phyloP scores from a whole-genome alignment of 1,140 invertebrate species.

The Solen grandis region DNA sequence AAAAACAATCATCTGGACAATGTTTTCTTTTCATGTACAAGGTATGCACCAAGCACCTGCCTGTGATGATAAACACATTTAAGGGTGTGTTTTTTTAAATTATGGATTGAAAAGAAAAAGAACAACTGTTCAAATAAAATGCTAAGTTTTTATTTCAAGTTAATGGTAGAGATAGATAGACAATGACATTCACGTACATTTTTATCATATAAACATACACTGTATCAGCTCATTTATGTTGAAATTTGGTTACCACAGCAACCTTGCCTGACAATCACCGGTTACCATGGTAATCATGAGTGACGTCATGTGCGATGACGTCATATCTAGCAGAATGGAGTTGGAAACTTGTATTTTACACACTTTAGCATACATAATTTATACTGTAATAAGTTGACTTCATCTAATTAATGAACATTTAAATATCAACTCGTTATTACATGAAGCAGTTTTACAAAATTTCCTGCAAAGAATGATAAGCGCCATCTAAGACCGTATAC shows the following conservation, averaged over 20 bases:
- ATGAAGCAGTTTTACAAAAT: not conserved
- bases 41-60: too few species aligned
- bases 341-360: conserved; percentile 34
- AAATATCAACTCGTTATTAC: not conserved
- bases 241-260: conserved; percentile 44
- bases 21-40: too few species aligned
- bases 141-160: conserved; percentile 60
- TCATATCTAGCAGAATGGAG: conserved; percentile 46
- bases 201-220: conserved; percentile 58
- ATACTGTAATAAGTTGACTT: conserved; percentile 2
- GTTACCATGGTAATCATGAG: conserved; percentile 40
- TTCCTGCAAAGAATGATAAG: conserved; percentile 6
- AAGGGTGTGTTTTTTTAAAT: too few species aligned
- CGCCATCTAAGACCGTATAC: conserved; percentile 22
- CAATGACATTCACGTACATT: conserved; percentile 55
- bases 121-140: conserved; percentile 40
- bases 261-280: conserved; percentile 14
- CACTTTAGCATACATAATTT: conserved; percentile 46
- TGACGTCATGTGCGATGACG: conserved; percentile 57
- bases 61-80: too few species aligned
- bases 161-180: conserved; percentile 59
- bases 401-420: not conserved
- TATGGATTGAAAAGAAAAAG: not conserved
- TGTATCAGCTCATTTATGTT: conserved; percentile 51
- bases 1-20: too few species aligned